phyloP scores from a whole-genome alignment of 2,888 invertebrate species.

The Lapara coniferarum region DNA sequence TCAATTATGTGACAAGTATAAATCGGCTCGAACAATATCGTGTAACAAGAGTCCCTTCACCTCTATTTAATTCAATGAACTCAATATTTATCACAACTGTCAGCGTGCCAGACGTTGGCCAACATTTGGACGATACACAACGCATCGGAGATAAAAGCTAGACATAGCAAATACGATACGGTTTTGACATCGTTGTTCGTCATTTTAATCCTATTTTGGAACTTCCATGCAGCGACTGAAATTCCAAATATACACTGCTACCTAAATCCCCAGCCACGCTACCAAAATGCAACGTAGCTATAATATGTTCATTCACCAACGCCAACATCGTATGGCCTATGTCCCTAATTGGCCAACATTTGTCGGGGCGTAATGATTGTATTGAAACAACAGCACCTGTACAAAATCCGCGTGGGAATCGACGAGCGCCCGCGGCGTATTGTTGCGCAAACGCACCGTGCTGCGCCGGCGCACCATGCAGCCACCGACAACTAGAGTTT shows the following conservation, averaged over 20 bases:
- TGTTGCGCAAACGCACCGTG: conserved; percentile 63
- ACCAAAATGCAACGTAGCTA: too few relatives aligned
- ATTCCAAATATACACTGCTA: too few relatives aligned
- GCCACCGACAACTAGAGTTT: conserved; percentile 45
- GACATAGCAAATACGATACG: too few relatives aligned
- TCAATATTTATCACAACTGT: conserved; percentile 16
- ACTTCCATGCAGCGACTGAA: too few relatives aligned
- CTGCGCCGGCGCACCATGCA: conserved; percentile 37
- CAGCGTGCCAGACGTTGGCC: conserved; percentile 24
- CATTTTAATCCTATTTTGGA: too few relatives aligned
- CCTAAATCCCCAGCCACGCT: too few relatives aligned
- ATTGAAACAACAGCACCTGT: conserved; percentile 70
- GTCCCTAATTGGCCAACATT: conserved; percentile 55
- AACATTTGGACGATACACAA: conserved; percentile 28
- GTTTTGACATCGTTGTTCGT: too few relatives aligned
- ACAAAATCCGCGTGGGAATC: conserved; percentile 83
- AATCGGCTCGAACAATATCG: background rate
- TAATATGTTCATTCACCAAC: too few relatives aligned
- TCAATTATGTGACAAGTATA: conserved; percentile 19
- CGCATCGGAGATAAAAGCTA: background rate
- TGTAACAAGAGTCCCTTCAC: conserved; percentile 20
- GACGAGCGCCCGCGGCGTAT: conserved; percentile 54
- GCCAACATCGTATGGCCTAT: too few relatives aligned
- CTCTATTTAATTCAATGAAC: conserved; percentile 24
- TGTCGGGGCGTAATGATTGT: conserved; percentile 58